Base-by-base conservation (phyloP, 1,140 invertebrate species). In the Drosophila sp. region DNA sequence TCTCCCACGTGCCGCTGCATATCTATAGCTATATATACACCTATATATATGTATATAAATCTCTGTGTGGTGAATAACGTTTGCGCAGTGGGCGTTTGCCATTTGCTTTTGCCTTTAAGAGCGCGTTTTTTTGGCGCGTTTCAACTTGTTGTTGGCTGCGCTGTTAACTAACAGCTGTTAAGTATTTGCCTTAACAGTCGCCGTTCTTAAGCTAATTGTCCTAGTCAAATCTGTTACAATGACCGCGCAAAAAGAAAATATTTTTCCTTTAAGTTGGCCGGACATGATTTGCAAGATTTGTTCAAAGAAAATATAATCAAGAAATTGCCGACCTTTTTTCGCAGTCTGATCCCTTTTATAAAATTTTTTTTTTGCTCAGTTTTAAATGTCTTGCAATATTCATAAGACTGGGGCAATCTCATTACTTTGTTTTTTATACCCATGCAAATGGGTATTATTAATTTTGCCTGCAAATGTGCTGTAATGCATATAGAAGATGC, bases 121-220 rank as follows among this genome's bases (percentile, higher is more conserved):
- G 50, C 16, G 16, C 16, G 8, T 40, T 61, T 61, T 61, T 63
- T 63, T 54, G 59, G 61, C 61, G 38, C 50, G n/a, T 73, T 54
- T 66, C 58, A 62, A 74, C 72, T 70, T 74, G 72, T 74, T 74
- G 72, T 74, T 74, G 65, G 54, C 41, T 69, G 16, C 51, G 51
- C 53, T 58, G 59, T 29, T 32, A 59, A 18, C 21, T 21, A 21
- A 21, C 21, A 21, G 21, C 21, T 21, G 21, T 21, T 21, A 21
- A 4, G 4, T 4, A 21, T 21, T 21, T 4, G 21, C 21, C 54
- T 34, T 57, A 57, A 57, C 70, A 66, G 59, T 1, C 27, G 13
- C 53, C 69, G 25, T 45, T 43, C 34, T 29, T 27, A 32, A 59
- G 40, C 48, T 73, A 74, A 74, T 70, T 70, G 65, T 65, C 45